These are phyloP conservation scores for Meloidogyne chitwoodi DNA, from an alignment of 1,140 invertebrate species.

Conservation along the genomic window DNA sequence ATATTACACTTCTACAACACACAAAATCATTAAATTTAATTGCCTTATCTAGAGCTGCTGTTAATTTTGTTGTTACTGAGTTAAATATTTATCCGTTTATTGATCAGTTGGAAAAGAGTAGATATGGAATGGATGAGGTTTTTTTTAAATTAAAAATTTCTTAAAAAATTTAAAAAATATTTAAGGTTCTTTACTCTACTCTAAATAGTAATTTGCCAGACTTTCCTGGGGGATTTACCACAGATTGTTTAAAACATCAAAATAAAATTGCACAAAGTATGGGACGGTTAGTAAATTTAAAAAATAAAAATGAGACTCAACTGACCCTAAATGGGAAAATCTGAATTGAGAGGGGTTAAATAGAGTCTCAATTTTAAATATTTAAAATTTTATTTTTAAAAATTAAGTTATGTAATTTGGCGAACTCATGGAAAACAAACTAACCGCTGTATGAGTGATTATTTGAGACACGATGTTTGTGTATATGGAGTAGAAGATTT, in stretches of 20 bases:
- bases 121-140: slow-evolving; percentile 38
- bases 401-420: slow-evolving; percentile 8
- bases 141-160: not conserved
- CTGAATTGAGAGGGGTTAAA: too few relatives aligned
- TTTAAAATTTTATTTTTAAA: not conserved
- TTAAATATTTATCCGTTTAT: slow-evolving; percentile 21
- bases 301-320: too few relatives aligned
- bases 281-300: slow-evolving; percentile 11
- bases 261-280: slow-evolving; percentile 10
- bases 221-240: slow-evolving; percentile 28
- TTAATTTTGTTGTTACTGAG: slow-evolving; percentile 30
- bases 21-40: slow-evolving; percentile 27
- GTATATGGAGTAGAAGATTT: slow-evolving; percentile 34
- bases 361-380: not conserved
- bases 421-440: not conserved
- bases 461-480: slow-evolving; percentile 28
- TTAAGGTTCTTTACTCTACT: slow-evolving; percentile 27
- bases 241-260: not conserved
- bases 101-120: slow-evolving; percentile 19
- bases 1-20: slow-evolving; percentile 9
- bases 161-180: not conserved
- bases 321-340: too few relatives aligned
- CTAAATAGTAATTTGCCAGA: slow-evolving; percentile 31
- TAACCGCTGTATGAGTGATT: slow-evolving; percentile 16
- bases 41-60: slow-evolving; percentile 24